phyloP scores from a whole-genome alignment of 2,888 invertebrate species.

The Leptinotarsa juncta region DNA sequence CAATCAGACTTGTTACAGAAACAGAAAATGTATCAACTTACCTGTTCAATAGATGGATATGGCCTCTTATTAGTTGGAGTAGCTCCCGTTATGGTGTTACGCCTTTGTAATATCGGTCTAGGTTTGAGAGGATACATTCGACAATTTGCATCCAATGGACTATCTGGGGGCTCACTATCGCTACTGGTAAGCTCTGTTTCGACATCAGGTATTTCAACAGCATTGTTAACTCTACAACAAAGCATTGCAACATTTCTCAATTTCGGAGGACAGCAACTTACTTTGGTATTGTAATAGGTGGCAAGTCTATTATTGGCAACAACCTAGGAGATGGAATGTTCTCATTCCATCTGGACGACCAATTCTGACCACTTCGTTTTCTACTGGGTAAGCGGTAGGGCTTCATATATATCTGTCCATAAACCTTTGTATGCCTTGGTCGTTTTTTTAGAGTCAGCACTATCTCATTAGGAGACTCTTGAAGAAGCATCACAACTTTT shows the following conservation, averaged over 20 bases:
- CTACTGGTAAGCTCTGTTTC: conserved; percentile 67
- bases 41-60: conserved; percentile 77
- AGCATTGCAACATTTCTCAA: background rate
- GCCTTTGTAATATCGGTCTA: conserved; percentile 78
- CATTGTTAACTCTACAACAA: conserved; percentile 46
- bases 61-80: conserved; percentile 75
- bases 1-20: no score
- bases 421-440: conserved; percentile 83
- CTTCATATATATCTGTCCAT: conserved; percentile 79
- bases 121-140: conserved; percentile 83
- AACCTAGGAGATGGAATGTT: conserved; percentile 77
- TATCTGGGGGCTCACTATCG: conserved; percentile 70
- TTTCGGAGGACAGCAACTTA: conserved; percentile 56
- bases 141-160: conserved; percentile 64
- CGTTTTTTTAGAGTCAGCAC: conserved; percentile 85
- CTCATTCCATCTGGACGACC: conserved; percentile 74
- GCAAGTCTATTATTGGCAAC: conserved; percentile 72
- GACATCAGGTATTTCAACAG: conserved; percentile 41
- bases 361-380: conserved; percentile 72
- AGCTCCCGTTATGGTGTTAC: conserved; percentile 90
- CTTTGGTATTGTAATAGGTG: conserved; percentile 70
- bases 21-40: conserved; percentile 56
- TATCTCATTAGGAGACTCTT: conserved; percentile 84
- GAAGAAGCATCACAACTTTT: conserved; percentile 78
- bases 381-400: conserved; percentile 80